These are phyloP conservation scores for Paradoxurus hermaphroditus DNA, from an alignment of 2,113 vertebrate species.

Conservation along the genomic window DNA sequence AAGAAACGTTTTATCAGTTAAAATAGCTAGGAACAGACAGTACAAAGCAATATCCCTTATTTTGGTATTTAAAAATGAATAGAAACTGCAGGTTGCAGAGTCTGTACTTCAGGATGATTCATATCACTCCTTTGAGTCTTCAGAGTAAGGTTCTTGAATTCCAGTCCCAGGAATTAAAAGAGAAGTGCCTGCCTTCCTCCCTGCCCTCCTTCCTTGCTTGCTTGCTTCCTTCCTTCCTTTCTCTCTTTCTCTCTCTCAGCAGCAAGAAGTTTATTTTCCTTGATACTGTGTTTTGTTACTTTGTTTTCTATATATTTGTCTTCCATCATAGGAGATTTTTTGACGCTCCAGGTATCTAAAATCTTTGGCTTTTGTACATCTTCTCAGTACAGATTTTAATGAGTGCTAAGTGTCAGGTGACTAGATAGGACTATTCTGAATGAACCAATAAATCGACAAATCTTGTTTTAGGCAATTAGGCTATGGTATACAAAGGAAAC, in stretches of 20 bases:
- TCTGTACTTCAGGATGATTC: background rate
- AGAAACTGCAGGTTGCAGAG: background rate
- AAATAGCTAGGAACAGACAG: background rate
- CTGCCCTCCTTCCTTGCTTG: background rate
- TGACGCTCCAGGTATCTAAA: background rate
- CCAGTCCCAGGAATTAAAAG: background rate
- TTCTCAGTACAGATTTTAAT: background rate
- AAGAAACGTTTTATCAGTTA: background rate
- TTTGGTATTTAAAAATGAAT: background rate
- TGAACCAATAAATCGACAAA: background rate
- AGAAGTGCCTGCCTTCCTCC: background rate
- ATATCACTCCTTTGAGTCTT: background rate
- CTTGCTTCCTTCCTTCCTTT: background rate
- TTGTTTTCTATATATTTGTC: background rate
- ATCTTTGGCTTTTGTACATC: background rate
- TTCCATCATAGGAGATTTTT: background rate
- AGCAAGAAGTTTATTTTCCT: background rate
- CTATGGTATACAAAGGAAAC: background rate
- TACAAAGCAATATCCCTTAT: background rate
- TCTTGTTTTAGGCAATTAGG: background rate
- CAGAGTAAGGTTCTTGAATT: constrained; percentile 13
- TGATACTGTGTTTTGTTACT: background rate
- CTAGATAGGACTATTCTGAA: background rate
- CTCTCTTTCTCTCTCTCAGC: background rate
- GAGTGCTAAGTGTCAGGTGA: background rate